Percentiles rank a stretch among this genome's conserved stretches.
Evolutionary conservation across 2,113 vertebrate species (phyloP).

Genomic region (Benitochromis conjunctus): DNA sequence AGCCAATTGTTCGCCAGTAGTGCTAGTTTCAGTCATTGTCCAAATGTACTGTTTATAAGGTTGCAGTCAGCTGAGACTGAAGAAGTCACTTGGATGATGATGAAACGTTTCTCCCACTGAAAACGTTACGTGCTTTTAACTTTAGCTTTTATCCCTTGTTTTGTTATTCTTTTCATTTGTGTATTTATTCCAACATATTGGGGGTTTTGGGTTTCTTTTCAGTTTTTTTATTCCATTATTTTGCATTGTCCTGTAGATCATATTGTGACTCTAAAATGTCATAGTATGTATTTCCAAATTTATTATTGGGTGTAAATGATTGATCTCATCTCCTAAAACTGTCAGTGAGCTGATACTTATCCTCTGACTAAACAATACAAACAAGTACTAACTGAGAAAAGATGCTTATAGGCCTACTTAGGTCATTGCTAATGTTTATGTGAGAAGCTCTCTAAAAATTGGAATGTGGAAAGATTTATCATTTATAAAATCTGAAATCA

Average conservation of each 20-base stretch:
- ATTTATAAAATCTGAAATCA: neutral
- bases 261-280: neutral
- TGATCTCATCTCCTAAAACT: neutral
- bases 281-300: rapidly evolving
- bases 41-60: too few species aligned
- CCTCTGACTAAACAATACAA: neutral
- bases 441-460: neutral
- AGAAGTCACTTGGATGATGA: neutral
- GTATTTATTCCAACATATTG: neutral
- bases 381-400: neutral
- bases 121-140: rapidly evolving
- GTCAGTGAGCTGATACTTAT: rapidly evolving
- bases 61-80: neutral
- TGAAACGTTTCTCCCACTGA: rapidly evolving
- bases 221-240: too few species aligned
- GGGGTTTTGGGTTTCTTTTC: rapidly evolving
- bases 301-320: neutral
- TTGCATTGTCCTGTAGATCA: too few species aligned
- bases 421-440: neutral
- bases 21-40: too few species aligned
- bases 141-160: neutral
- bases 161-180: neutral
- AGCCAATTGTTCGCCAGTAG: too few species aligned
- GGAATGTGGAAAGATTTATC: neutral
- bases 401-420: neutral